Evolutionary conservation across 2,113 vertebrate species (phyloP), one percentile per base, ranked within the genome.

Genomic region (Perognathus longimembris): DNA sequence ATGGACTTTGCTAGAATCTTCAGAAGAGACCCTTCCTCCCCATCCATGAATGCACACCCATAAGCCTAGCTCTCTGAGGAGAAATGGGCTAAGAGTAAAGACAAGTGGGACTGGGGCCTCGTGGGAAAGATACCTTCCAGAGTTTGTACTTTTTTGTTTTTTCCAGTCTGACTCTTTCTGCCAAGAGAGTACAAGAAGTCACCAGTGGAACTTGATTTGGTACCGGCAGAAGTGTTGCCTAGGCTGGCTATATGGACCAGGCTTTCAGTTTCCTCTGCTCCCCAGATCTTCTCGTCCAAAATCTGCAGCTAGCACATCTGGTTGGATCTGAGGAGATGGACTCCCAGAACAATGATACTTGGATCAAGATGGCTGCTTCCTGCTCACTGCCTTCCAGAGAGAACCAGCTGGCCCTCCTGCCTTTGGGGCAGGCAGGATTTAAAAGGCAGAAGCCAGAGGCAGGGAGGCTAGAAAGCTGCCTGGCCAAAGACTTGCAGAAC

Each of bases 391-490:
- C 42, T 50, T 82, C 69, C 14, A 54, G 50, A 54, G 22, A 79
- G 70, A 78, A 77, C 69, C 77, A 80, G 71, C 86, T 69, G 86
- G 89, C 57, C 38, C 22, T 83, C 80, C 80, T 36, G 88, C 78
- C 88, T 89, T 28, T 17, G 63, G 92, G n/a, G 5, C 71, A 89
- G 92, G 88, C 67, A 32, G 75, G n/a, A 63, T 67, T 91, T 69
- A 74, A 42, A 88, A 83, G 88, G 34, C 42, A 69, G 76, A 67
- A 91, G 67, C 66, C 92, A 92, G 77, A 89, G 95, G 64, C 87
- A 59, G 91, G 83, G 69, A 24, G 73, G 54, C 74, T 79, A 69
- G 94, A 89, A 88, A 80, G 64, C 84, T 89, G 90, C 64, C 64
- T 5, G 18, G 45, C 74, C 64, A 24, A 81, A 88, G 90, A 38